Conservation (phyloP, 2,797 vertebrate species). For the Notolepis coatsorum region DNA sequence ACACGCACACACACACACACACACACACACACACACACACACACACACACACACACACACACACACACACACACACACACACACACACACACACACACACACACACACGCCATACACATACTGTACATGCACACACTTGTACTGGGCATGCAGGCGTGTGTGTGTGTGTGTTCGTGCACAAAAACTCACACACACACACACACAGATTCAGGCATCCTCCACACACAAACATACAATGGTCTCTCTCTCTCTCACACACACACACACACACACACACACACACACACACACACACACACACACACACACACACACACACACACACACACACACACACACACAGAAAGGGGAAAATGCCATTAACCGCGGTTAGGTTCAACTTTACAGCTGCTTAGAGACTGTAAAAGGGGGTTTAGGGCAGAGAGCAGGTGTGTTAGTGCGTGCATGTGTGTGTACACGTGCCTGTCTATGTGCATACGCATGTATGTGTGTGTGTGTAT, state of each 20-base stretch:
- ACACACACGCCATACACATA: constrained; percentile 17
- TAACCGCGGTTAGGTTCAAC: neutral
- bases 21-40: constrained; percentile 7
- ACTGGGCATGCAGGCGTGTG: no score
- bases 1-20: neutral
- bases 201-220: neutral
- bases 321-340: neutral
- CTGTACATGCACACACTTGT: constrained; percentile 1
- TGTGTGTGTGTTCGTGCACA: neutral
- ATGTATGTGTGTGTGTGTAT: constrained; percentile 1
- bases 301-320: constrained; percentile 11
- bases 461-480: neutral
- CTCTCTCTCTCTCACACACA: constrained; percentile 8
- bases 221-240: neutral
- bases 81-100: no score
- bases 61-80: neutral
- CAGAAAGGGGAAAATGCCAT: no score
- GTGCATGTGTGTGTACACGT: constrained; percentile 1
- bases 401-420: constrained; percentile 2
- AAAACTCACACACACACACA: neutral
- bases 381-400: constrained; percentile 8
- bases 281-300: constrained; percentile 9
- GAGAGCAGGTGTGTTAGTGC: constrained; percentile 10
- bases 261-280: neutral
- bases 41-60: constrained; percentile 10